Percentiles rank a stretch among this genome's conserved stretches.
phyloP scores from a whole-genome alignment of 2,888 invertebrate species.

The Argyresthia goedartella region DNA sequence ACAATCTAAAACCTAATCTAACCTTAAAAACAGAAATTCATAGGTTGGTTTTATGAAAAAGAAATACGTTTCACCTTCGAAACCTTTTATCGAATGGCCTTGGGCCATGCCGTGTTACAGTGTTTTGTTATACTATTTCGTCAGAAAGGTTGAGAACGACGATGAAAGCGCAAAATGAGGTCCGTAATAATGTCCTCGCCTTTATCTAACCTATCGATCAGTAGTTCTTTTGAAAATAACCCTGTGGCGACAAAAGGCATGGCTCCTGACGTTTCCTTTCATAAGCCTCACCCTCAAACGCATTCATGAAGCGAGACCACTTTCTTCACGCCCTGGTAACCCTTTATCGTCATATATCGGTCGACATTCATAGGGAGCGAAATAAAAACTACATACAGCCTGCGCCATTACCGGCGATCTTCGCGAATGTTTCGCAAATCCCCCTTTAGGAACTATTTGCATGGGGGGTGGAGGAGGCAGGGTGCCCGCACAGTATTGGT shows the following conservation, averaged over 20 bases:
- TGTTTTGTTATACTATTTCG: too few relatives aligned
- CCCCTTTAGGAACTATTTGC: background rate
- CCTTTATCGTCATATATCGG: conserved; percentile 38
- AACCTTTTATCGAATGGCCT: too few relatives aligned
- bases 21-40: too few relatives aligned
- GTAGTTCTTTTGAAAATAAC: background rate
- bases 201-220: conserved; percentile 3
- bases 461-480: conserved; percentile 16
- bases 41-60: too few relatives aligned
- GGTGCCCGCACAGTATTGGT: conserved; percentile 20
- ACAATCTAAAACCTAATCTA: too few relatives aligned
- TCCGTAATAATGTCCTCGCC: background rate
- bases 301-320: conserved; percentile 45
- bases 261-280: conserved; percentile 31
- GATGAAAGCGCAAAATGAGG: too few relatives aligned
- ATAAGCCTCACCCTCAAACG: conserved; percentile 39
- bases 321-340: conserved; percentile 38
- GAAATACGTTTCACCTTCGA: too few relatives aligned
- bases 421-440: background rate
- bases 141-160: too few relatives aligned
- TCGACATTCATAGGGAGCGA: conserved; percentile 50
- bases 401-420: background rate
- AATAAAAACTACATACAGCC: conserved; percentile 24
- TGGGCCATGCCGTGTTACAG: too few relatives aligned
- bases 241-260: conserved; percentile 28